phyloP scores from a whole-genome alignment of 2,888 invertebrate genomes.

The Podotricha telesiphe region DNA sequence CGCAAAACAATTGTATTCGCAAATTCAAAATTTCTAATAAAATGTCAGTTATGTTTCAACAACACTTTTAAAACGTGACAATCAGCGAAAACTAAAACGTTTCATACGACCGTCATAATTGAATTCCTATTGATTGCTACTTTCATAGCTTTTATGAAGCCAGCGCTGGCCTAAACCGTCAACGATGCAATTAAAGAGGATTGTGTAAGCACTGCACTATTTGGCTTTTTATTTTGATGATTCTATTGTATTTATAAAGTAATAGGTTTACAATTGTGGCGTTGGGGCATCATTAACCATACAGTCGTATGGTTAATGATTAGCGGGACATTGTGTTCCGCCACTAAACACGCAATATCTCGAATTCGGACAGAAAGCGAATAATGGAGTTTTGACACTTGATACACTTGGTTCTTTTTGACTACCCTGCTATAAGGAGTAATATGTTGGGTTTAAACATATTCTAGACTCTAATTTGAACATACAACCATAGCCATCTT shows the following conservation, averaged over 20 bases:
- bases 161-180: background rate
- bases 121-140: slow-evolving; percentile 11
- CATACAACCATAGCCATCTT: background rate
- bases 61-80: background rate
- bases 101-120: slow-evolving; percentile 3
- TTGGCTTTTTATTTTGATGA: background rate
- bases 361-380: too few species aligned
- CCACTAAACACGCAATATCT: too few species aligned
- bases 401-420: too few species aligned
- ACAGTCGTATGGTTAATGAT: too few species aligned
- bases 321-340: too few species aligned
- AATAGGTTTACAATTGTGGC: too few species aligned
- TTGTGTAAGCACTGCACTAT: background rate
- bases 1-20: background rate
- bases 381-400: too few species aligned
- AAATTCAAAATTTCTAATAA: background rate
- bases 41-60: background rate
- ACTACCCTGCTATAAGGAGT: too few species aligned
- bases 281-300: too few species aligned
- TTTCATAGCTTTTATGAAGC: background rate
- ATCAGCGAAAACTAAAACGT: slow-evolving; percentile 8
- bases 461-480: background rate
- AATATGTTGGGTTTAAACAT: too few species aligned
- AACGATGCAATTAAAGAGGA: slow-evolving; percentile 15
- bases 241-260: too few species aligned